Evolutionary conservation across 1,140 invertebrate species (phyloP).

Genomic region (Forficula auricularia): DNA sequence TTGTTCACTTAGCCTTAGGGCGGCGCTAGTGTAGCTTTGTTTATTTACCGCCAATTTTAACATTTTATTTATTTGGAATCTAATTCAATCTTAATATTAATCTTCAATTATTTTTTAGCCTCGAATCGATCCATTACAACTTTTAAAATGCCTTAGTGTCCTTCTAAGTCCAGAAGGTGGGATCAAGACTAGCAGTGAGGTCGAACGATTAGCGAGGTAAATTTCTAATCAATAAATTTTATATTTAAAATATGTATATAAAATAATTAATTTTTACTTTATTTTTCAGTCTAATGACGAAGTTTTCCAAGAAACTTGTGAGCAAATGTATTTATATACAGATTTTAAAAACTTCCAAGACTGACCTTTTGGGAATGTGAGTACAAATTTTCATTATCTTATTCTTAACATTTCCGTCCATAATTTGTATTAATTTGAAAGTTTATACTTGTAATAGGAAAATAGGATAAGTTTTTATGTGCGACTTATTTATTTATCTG

Average conservation of each 20-base stretch:
- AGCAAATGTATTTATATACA: constrained; percentile 91
- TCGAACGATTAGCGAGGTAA: constrained; percentile 58
- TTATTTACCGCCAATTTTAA: not conserved
- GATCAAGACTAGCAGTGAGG: constrained; percentile 71
- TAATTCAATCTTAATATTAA: not conserved
- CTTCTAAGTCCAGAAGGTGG: constrained; percentile 64
- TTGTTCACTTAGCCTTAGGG: too few relatives aligned
- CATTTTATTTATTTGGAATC: not conserved
- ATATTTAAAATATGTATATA: too few relatives aligned
- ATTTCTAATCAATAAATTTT: not conserved
- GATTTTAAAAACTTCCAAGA: constrained; percentile 75
- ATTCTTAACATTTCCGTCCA: too few relatives aligned
- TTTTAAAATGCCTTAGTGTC: constrained; percentile 70
- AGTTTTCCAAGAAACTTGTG: constrained; percentile 87
- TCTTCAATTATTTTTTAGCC: constrained; percentile 46
- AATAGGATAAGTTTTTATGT: too few relatives aligned
- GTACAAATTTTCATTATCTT: constrained; percentile 19
- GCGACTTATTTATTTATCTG: too few relatives aligned
- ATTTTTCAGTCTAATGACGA: constrained; percentile 74
- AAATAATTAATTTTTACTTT: constrained; percentile 16
- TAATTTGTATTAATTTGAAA: too few relatives aligned
- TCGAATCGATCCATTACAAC: constrained; percentile 71
- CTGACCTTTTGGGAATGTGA: constrained; percentile 61
- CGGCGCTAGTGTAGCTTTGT: too few relatives aligned
- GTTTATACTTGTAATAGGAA: too few relatives aligned